Evolutionary conservation across 2,797 vertebrate genomes (phyloP).

Genomic region (Rhinichthys osculus): DNA sequence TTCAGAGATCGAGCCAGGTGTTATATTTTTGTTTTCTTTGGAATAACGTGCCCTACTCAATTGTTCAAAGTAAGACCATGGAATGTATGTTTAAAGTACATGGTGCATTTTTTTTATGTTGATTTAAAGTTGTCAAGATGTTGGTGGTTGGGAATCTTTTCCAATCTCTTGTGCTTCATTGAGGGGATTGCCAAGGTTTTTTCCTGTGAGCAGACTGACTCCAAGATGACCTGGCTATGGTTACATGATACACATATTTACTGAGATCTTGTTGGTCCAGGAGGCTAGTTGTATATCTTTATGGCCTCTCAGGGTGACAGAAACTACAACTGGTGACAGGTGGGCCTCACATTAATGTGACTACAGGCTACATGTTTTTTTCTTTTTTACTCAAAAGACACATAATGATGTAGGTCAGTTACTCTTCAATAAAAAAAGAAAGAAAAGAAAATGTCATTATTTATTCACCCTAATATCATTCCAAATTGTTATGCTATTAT

Average conservation of each 20-base stretch:
- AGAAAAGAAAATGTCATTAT: neutral
- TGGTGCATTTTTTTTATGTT: neutral
- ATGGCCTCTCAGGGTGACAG: conserved; percentile 25
- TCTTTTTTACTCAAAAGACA: neutral
- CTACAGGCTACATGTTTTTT: neutral
- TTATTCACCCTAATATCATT: neutral
- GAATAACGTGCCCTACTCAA: neutral
- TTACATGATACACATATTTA: conserved; percentile 32
- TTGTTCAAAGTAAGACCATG: neutral
- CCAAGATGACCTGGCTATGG: conserved; percentile 34
- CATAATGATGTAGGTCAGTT: neutral
- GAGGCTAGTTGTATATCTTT: conserved; percentile 44
- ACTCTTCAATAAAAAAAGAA: neutral
- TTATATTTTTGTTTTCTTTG: neutral
- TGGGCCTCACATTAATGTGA: conserved; percentile 37
- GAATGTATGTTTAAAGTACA: neutral
- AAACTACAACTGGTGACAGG: conserved; percentile 43
- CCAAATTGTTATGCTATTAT: neutral
- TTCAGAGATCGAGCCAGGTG: neutral
- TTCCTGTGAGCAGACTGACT: conserved; percentile 28
- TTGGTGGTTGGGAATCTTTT: conserved; percentile 37
- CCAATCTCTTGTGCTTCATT: neutral
- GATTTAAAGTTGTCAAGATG: conserved; percentile 32
- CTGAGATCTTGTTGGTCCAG: conserved; percentile 42
- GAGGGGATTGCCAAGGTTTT: conserved; percentile 11